A percentile compares a stretch with the other conserved stretches of the same genome.
These are phyloP conservation scores for Myotis myotis DNA, from an alignment of 2,797 vertebrate genomes.

Conservation along the genomic window DNA sequence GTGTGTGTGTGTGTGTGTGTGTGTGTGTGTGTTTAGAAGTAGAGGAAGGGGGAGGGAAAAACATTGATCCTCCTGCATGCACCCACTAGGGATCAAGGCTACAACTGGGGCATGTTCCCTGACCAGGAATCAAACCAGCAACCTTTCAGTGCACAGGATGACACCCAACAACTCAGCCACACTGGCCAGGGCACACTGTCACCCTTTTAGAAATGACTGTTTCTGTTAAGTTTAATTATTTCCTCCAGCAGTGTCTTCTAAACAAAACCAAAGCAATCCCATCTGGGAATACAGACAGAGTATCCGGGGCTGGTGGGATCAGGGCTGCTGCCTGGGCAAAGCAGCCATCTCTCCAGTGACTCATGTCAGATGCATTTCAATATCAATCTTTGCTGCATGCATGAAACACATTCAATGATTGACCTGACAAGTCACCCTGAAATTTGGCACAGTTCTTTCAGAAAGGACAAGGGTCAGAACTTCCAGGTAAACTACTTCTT, in stretches of 20 bases:
- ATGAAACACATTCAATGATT: not conserved
- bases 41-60: not conserved
- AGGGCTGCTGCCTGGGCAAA: not conserved
- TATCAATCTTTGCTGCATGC: not conserved
- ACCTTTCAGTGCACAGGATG: not conserved
- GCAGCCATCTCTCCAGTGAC: not conserved
- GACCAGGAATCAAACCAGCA: not conserved
- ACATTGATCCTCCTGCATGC: not conserved
- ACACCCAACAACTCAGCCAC: not conserved
- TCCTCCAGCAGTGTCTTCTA: not conserved
- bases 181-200: no score
- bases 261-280: not conserved
- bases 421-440: not conserved
- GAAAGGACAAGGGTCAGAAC: not conserved
- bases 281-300: not conserved
- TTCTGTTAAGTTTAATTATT: not conserved
- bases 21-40: not conserved
- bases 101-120: not conserved
- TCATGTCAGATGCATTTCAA: not conserved
- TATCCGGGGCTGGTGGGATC: not conserved
- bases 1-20: no score
- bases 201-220: constrained; percentile 3
- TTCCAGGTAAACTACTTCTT: not conserved
- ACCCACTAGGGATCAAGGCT: not conserved
- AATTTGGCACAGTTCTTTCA: not conserved